phyloP scores from a whole-genome alignment of 1,140 invertebrate species.

The Pogonus chalceus region DNA sequence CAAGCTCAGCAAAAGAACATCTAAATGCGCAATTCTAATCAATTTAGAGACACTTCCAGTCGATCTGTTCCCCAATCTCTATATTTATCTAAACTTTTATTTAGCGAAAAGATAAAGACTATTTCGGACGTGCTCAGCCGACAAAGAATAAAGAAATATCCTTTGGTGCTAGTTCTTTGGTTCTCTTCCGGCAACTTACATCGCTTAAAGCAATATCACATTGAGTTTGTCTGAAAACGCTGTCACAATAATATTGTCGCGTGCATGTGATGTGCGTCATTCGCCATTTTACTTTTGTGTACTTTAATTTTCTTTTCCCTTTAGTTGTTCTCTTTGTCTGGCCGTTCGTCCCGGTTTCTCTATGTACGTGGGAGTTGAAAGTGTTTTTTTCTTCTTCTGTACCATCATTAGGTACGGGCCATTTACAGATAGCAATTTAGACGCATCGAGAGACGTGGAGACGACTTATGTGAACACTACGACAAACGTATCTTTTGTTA shows the following conservation, averaged over 20 bases:
- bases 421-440: slow-evolving; percentile 23
- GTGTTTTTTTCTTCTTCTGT: slow-evolving; percentile 2
- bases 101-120: slow-evolving; percentile 25
- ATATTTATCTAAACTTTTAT: slow-evolving; percentile 32
- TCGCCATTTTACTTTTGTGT: background rate
- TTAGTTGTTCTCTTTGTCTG: background rate
- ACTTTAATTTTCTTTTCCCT: background rate
- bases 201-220: no score
- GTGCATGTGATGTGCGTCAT: background rate
- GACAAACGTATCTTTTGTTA: background rate
- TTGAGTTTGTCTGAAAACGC: background rate
- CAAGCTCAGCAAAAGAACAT: no score
- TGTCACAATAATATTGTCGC: background rate
- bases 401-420: slow-evolving; percentile 24
- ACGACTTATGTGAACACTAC: background rate
- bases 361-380: slow-evolving; percentile 1
- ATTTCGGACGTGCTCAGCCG: slow-evolving; percentile 5
- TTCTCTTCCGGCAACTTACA: no score
- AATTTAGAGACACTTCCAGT: slow-evolving; percentile 30
- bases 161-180: slow-evolving; percentile 3
- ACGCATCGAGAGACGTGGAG: slow-evolving; percentile 12
- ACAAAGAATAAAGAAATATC: background rate
- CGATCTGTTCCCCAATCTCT: slow-evolving; percentile 28
- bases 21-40: slow-evolving; percentile 27
- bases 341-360: background rate